Conservation (phyloP, 2,888 invertebrate genomes). For the Pollenia amentaria region DNA sequence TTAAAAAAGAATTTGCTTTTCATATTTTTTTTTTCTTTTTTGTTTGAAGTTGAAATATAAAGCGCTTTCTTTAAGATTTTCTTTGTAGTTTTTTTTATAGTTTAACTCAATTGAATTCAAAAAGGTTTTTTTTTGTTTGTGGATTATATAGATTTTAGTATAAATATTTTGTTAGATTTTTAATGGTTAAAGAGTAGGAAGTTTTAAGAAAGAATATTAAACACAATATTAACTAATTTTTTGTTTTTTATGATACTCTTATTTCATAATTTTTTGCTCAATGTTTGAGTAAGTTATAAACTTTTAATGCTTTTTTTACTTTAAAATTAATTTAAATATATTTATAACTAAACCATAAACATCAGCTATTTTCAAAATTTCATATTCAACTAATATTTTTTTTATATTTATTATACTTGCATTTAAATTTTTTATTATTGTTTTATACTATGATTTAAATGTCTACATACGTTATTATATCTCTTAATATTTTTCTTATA, state of each 20-base stretch:
- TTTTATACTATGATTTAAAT: background rate
- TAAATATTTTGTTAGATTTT: constrained; percentile 1
- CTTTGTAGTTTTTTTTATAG: background rate
- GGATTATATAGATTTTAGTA: constrained; percentile 5
- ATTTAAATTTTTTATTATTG: background rate
- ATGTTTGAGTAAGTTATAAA: constrained; percentile 30
- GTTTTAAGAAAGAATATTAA: constrained; percentile 44
- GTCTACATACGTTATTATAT: background rate
- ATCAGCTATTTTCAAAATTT: constrained; percentile 42
- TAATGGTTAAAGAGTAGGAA: constrained; percentile 33
- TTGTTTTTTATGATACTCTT: background rate
- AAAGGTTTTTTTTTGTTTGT: background rate
- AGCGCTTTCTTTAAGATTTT: constrained; percentile 8
- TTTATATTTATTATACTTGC: constrained; percentile 1
- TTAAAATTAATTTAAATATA: constrained; percentile 35
- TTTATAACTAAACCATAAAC: constrained; percentile 58
- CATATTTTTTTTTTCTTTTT: background rate
- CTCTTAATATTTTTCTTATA: background rate
- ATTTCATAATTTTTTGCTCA: constrained; percentile 7
- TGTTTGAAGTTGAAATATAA: constrained; percentile 9
- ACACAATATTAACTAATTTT: constrained; percentile 40
- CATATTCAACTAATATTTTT: constrained; percentile 57
- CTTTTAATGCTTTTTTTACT: constrained; percentile 50
- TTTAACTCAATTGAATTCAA: constrained; percentile 20
- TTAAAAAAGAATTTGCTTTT: background rate